These are phyloP conservation scores for Leiothrix lutea DNA, from an alignment of 2,113 vertebrate genomes.

Conservation along the genomic window DNA sequence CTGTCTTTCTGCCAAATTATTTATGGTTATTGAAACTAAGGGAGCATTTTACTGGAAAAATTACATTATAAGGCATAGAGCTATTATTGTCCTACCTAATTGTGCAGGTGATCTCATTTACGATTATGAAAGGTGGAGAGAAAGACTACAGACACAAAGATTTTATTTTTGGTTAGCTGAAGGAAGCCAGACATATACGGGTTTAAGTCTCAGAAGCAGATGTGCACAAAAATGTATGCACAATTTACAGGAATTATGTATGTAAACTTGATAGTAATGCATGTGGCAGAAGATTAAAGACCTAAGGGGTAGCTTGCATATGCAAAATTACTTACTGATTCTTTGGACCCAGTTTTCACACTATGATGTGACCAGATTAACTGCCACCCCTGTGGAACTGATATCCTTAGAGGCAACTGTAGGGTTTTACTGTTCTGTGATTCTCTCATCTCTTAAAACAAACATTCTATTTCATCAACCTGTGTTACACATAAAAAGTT, in stretches of 20 bases:
- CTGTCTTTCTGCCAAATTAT: not conserved
- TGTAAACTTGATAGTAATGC: not conserved
- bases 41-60: not conserved
- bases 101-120: not conserved
- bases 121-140: not conserved
- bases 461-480: not conserved
- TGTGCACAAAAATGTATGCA: not conserved
- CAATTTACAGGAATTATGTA: not conserved
- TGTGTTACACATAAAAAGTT: not conserved
- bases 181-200: not conserved
- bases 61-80: not conserved
- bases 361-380: not conserved
- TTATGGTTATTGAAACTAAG: not conserved
- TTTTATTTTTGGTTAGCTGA: not conserved
- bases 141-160: not conserved
- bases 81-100: not conserved
- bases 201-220: not conserved
- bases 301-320: not conserved
- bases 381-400: not conserved
- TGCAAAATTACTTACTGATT: not conserved
- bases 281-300: not conserved
- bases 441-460: constrained; percentile 1
- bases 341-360: not conserved
- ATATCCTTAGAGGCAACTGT: not conserved
- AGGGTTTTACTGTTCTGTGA: not conserved